Evolutionary conservation across 1,140 invertebrate genomes (phyloP), one percentile per base, ranked within the genome.

Genomic region (Maniola jurtina): DNA sequence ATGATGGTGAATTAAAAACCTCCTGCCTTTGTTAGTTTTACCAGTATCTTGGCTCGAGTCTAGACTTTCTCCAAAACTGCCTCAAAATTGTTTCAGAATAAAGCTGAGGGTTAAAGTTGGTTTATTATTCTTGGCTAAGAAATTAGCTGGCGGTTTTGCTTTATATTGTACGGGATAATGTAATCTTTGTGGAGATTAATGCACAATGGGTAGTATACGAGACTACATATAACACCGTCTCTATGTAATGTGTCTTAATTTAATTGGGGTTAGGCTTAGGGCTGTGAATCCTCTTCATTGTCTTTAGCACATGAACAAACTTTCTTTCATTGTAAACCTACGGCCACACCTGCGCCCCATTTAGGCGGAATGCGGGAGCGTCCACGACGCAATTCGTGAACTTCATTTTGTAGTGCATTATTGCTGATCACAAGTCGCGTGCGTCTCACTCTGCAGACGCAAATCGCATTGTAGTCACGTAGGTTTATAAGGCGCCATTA

Each of bases 41-140:
- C n/a, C n/a, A n/a, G 33, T 55, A 55, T 34, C 52, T 35, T 55
- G 52, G 52, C 33, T 13, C 2, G 2, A 34, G 52, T 3, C 25
- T 10, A 34, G 16, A 34, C 33, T 55, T 11, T 34, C 7, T n/a
- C 52, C 8, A 14, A 33, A 55, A 55, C 52, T 55, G 33, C 11
- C 52, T 55, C 16, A 57, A 52, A 57, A 57, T 57, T 38, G 4
- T 11, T 15, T 6, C 25, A 40, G 0, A n/a, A 40, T 15, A 57
- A 40, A 57, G 55, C 36, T 35, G 4, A 35, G 35, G n/a, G 55
- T 55, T 55, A 40, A 57, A 57, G 35, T 57, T 15, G 35, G 5
- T 57, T 38, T 38, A 57, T 57, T 57, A 57, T 57, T 57, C 55
- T 40, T 15, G 14, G 55, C 55, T 57, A 57, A 57, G 55, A 38